These are phyloP conservation scores for Barnardius zonarius DNA, from an alignment of 2,113 vertebrate genomes.

Conservation along the genomic window DNA sequence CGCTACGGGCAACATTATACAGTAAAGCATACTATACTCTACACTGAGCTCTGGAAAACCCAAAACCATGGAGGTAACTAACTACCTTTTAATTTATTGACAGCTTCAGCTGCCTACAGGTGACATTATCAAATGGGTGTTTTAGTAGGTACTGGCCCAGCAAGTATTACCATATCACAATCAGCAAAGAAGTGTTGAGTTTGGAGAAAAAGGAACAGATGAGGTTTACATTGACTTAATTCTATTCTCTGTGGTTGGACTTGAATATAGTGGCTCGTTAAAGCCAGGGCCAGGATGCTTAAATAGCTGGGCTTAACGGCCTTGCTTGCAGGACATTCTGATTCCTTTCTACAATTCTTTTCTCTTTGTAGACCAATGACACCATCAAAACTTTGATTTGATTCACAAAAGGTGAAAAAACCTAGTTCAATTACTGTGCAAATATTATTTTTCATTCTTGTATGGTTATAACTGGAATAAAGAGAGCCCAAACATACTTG, in stretches of 20 bases:
- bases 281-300: neutral
- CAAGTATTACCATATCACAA: accelerated
- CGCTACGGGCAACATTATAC: accelerated
- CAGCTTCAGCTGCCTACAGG: neutral
- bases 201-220: neutral
- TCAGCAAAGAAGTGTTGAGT: neutral
- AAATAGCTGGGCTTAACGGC: neutral
- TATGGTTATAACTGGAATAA: neutral
- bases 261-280: neutral
- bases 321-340: neutral
- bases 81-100: neutral
- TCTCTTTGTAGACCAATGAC: neutral
- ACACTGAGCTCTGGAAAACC: accelerated
- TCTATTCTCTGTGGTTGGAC: neutral
- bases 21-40: neutral
- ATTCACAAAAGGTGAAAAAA: neutral
- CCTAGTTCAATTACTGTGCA: neutral
- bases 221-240: neutral
- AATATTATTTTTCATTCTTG: neutral
- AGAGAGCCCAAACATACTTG: neutral
- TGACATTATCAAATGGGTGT: neutral
- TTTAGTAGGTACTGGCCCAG: neutral
- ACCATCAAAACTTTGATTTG: neutral
- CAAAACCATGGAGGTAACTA: neutral
- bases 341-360: neutral